A percentile compares a stretch with the other conserved stretches of the same genome.
These are phyloP conservation scores for Anarsia innoxiella DNA, from an alignment of 2,888 invertebrate genomes.

Conservation along the genomic window DNA sequence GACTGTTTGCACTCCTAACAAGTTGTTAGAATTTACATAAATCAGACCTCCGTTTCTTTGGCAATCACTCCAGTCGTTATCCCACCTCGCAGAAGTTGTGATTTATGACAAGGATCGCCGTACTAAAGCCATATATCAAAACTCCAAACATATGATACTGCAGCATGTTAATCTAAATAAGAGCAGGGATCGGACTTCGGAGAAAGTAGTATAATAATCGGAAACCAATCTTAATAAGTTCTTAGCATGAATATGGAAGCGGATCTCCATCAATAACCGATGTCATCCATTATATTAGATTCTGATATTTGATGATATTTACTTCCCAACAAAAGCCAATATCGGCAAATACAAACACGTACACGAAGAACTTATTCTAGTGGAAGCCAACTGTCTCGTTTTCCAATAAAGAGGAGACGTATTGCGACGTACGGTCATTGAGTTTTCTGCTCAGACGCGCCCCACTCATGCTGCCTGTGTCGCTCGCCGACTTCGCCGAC, in stretches of 20 bases:
- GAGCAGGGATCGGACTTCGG: too few species aligned
- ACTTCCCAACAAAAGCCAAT: conserved; percentile 51
- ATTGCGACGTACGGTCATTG: conserved; percentile 61
- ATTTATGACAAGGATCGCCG: too few species aligned
- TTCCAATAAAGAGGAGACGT: conserved; percentile 66
- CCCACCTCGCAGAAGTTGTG: conserved; percentile 13
- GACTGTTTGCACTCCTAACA: conserved; percentile 32
- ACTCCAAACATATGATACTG: too few species aligned
- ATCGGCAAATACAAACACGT: conserved; percentile 53
- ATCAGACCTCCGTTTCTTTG: conserved; percentile 25
- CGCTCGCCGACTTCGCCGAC: conserved; percentile 25
- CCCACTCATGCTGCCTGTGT: conserved; percentile 26
- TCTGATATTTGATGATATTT: conserved; percentile 46
- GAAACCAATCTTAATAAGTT: too few species aligned
- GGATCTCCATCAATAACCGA: conserved; percentile 1
- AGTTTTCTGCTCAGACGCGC: conserved; percentile 62
- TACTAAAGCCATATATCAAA: too few species aligned
- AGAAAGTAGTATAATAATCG: too few species aligned
- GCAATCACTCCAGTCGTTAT: conserved; percentile 11
- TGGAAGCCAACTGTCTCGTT: conserved; percentile 63
- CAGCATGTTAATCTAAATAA: too few species aligned
- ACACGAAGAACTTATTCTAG: conserved; percentile 47
- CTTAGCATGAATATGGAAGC: conserved; percentile 9
- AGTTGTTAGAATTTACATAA: conserved; percentile 35
- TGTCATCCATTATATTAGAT: conserved; percentile 23